Evolutionary conservation across 2,113 vertebrate genomes (phyloP), one percentile per base, ranked within the genome.

Genomic region (Vulpes lagopus): DNA sequence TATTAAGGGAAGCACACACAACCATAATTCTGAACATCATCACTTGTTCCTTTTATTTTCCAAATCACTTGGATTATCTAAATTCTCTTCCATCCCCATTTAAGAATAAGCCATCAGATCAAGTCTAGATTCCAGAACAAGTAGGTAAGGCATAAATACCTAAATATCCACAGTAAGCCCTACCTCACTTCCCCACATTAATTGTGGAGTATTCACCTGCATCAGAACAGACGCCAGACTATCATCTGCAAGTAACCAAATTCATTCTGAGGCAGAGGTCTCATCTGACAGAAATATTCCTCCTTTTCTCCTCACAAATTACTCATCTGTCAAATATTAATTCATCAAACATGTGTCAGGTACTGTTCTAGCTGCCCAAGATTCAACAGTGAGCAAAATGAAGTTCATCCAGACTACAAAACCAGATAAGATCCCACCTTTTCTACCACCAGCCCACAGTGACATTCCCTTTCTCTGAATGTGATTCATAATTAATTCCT

Each of bases 91-190:
- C 10, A 55, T n/a, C 43, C 15, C 32, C 25, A 55, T 14, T 84
- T 62, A 82, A 89, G 38, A 87, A 20, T 5, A 25, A 95, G 62
- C 32, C 35, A 94, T 74, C 78, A 71, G n/a, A 53, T 64, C 35
- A n/a, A 74, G 11, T 20, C 16, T 25, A 53, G 15, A 73, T 25
- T 59, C 16, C 22, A 19, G 32, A 59, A n/a, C 27, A 79, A 78
- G 85, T 5, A 64, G 3, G 7, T 38, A n/a, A 84, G 11, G 16
- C 89, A 59, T 19, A 57, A 71, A 80, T 11, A 88, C 62, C n/a
- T 2, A 35, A 8, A 27, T 11, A 35, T 14, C n/a, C 5, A 59
- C 2, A 17, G 55, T 0, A 1, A 38, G 15, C 2, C 19, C 85
- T 12, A 59, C n/a, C 57, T 51, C 60, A 15, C 3, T 64, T 2